Percentiles rank a stretch among this genome's conserved stretches.
Evolutionary conservation across 2,888 invertebrate genomes (phyloP).

Genomic region (Spisula solida): DNA sequence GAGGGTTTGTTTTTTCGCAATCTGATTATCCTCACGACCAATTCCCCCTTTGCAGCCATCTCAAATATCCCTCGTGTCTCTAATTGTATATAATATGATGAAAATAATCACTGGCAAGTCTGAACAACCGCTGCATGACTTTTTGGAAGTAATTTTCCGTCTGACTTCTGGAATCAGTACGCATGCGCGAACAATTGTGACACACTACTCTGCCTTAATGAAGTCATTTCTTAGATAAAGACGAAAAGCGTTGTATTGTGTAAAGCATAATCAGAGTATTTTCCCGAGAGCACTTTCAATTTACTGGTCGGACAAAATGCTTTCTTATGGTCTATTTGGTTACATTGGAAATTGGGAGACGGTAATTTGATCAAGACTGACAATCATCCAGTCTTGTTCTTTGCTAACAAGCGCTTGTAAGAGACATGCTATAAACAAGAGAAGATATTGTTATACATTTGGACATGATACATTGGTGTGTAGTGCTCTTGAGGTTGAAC

Average conservation of each 20-base stretch:
- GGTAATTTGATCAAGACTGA: constrained; percentile 57
- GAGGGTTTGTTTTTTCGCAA: background rate
- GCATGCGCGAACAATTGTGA: constrained; percentile 52
- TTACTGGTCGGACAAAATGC: constrained; percentile 48
- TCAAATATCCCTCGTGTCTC: background rate
- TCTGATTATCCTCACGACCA: background rate
- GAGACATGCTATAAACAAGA: constrained; percentile 33
- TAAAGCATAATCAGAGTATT: constrained; percentile 49
- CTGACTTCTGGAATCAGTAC: constrained; percentile 10
- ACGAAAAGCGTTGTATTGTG: constrained; percentile 48
- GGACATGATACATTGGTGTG: constrained; percentile 11
- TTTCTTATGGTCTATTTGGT: constrained; percentile 61
- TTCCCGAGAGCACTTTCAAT: constrained; percentile 63
- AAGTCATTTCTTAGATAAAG: constrained; percentile 50
- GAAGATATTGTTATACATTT: constrained; percentile 10
- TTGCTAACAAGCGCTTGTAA: constrained; percentile 35
- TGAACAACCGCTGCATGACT: constrained; percentile 25
- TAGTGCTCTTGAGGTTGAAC: background rate
- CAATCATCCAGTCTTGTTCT: constrained; percentile 39
- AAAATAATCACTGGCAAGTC: constrained; percentile 26
- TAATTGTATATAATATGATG: constrained; percentile 17
- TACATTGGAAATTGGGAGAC: constrained; percentile 52
- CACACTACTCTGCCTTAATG: constrained; percentile 38
- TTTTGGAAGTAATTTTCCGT: constrained; percentile 40
- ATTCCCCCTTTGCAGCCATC: background rate